Evolutionary conservation across 2,113 vertebrate genomes (phyloP), one percentile per base, ranked within the genome.

Genomic region (Myotis davidii): DNA sequence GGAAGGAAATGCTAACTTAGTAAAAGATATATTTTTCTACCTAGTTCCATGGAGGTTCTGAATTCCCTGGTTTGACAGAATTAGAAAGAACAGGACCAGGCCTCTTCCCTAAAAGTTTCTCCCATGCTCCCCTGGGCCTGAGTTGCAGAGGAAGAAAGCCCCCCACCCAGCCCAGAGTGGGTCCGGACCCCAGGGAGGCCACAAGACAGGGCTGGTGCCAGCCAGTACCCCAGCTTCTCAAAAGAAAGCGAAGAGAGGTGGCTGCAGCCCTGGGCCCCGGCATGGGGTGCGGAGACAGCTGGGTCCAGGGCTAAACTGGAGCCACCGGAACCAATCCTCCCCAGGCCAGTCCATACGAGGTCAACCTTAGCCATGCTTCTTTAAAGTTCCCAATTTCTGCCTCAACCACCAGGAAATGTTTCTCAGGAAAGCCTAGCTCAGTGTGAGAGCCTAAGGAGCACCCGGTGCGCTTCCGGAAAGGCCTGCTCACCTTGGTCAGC

Each of bases 401-500:
- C 48, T 27, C 37, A 87, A 84, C 14, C 27, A 3, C 45, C 39
- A 61, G 65, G 34, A 77, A 70, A 52, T 39, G 39, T 9, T 78
- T 65, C 54, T 56, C 11, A 17, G 27, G 14, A 67, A 94, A 69
- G 45, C 23, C 50, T 16, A 32, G 67, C 56, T 73, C 13, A 32
- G 20, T 6, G 21, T 21, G 52, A 50, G 48, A 56, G 20, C 34
- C 50, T 45, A 20, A 64, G 52, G 70, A 48, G 11, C 39, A 45
- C 54, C 23, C 2, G 2, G 12, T 9, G 12, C 21, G 37, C 29
- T 61, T 88, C 45, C 18, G 11, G 54, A 50, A 42, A 29, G 39
- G 0, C 54, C 67, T 20, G 10, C 82, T 79, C 95, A 99, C 99
- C 99, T 99, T 99, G 20, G 98, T 98, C 18, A 98, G 97, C 0